Percentiles rank a stretch among this genome's conserved stretches.
Conservation (phyloP, 2,797 vertebrate genomes). For the Coracias cyanogaster region DNA sequence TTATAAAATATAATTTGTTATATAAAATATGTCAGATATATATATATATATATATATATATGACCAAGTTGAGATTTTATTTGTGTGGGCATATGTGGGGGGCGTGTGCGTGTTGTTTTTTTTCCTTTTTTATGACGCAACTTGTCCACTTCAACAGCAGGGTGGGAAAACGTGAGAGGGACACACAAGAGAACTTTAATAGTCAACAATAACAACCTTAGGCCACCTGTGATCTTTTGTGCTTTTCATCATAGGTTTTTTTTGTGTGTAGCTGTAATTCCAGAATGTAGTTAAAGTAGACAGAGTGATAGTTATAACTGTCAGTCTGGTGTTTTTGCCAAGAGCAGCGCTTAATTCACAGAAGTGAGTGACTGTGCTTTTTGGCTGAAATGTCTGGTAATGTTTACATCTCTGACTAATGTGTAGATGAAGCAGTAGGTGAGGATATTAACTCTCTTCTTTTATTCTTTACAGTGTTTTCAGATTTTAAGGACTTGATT, state of each 20-base stretch:
- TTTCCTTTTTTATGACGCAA: not conserved
- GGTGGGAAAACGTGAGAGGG: not conserved
- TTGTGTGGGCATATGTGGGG: not conserved
- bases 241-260: not conserved
- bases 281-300: not conserved
- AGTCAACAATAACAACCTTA: not conserved
- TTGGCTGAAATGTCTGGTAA: not conserved
- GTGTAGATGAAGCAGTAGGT: not conserved
- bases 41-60: not conserved
- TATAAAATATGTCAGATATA: not conserved
- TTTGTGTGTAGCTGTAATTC: not conserved
- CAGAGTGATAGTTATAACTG: not conserved
- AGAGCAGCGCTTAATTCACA: not conserved
- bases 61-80: not conserved
- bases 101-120: not conserved
- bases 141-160: not conserved
- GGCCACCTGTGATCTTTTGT: not conserved
- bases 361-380: not conserved
- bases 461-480: constrained; percentile 86
- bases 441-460: not conserved
- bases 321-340: not conserved
- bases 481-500: constrained; percentile 98
- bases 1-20: no score
- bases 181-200: not conserved
- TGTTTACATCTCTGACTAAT: not conserved